Evolutionary conservation across 2,797 vertebrate genomes (phyloP).

Genomic region (Eptatretus atami): DNA sequence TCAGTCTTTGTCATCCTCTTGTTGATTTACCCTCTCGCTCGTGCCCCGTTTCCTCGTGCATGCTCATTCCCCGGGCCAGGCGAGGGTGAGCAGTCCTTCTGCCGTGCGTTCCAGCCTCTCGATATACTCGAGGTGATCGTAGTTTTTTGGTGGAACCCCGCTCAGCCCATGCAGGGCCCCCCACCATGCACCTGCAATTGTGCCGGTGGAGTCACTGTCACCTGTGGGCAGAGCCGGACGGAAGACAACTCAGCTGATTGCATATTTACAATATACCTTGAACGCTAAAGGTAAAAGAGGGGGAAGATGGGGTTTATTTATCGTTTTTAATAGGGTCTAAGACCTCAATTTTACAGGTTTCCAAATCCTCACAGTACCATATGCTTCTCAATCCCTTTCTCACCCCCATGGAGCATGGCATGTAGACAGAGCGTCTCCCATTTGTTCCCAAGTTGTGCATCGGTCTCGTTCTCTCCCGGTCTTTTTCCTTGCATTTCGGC

Average conservation of each 20-base stretch:
- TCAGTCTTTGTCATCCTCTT: too few species aligned
- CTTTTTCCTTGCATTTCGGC: slow-evolving; percentile 20
- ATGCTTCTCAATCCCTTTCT: slow-evolving; percentile 7
- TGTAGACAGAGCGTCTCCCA: slow-evolving; percentile 24
- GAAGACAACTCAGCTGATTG: not conserved
- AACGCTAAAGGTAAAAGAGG: too few species aligned
- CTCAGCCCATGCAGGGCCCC: slow-evolving; percentile 20
- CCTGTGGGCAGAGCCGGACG: slow-evolving; percentile 13
- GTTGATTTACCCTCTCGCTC: too few species aligned
- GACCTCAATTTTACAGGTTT: too few species aligned
- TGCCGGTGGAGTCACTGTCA: slow-evolving; percentile 36
- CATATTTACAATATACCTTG: not conserved
- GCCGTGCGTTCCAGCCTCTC: not conserved
- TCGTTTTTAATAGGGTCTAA: not conserved
- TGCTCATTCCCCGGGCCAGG: not conserved
- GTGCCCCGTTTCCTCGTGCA: too few species aligned
- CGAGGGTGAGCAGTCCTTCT: not conserved
- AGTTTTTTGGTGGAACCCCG: slow-evolving; percentile 23
- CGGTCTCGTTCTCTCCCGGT: slow-evolving; percentile 19
- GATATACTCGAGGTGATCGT: slow-evolving; percentile 8
- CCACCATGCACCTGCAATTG: slow-evolving; percentile 34
- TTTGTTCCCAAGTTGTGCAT: slow-evolving; percentile 19
- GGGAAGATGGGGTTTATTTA: too few species aligned
- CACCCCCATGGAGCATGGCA: slow-evolving; percentile 21
- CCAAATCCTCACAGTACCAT: too few species aligned